Evolutionary conservation across 1,140 invertebrate species (phyloP), one percentile per base, ranked within the genome.

Genomic region (Melitaea cinxia): DNA sequence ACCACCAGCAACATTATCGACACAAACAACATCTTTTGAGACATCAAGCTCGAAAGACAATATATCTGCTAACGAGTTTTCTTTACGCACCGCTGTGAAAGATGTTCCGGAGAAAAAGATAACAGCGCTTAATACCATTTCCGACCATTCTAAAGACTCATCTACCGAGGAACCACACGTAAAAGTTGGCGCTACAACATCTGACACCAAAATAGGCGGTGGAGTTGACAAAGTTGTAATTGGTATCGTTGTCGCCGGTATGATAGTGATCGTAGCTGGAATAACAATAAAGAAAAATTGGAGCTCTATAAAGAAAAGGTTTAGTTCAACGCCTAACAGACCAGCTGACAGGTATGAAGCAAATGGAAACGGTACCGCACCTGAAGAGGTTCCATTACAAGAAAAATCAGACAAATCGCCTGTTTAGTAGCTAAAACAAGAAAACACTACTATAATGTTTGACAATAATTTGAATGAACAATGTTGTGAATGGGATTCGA

Each of bases 211-310:
- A 65, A 64, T 69, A 6, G 75, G 80, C 35, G 81, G 88, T 33
- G 88, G 85, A 10, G 83, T 90, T 7, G 83, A 87, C 50, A 87
- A 84, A 74, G 88, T 80, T 65, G 66, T 88, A 0, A 85, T 91
- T 65, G 88, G 87, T 12, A 80, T 93, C 3, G 83, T 93, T 3
- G 85, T 92, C 10, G 88, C 87, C 3, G 89, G 88, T 15, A 84
- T 92, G 73, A 75, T 92, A 15, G 73, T 91, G 17, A 85, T 89
- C 12, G 80, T 91, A 4, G 90, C 85, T 10, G 89, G 83, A 14
- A 88, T 92, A 42, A 82, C 80, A 37, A 91, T 93, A 58, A 93
- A 93, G 80, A 93, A 92, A 82, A 93, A 92, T 70, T 92, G 91
- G 91, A 85, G 78, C 81, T 89, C 85, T 37, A 91, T 92, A 49